These are phyloP conservation scores for Premnoplex brunnescens DNA, from an alignment of 2,797 vertebrate genomes.

Conservation along the genomic window DNA sequence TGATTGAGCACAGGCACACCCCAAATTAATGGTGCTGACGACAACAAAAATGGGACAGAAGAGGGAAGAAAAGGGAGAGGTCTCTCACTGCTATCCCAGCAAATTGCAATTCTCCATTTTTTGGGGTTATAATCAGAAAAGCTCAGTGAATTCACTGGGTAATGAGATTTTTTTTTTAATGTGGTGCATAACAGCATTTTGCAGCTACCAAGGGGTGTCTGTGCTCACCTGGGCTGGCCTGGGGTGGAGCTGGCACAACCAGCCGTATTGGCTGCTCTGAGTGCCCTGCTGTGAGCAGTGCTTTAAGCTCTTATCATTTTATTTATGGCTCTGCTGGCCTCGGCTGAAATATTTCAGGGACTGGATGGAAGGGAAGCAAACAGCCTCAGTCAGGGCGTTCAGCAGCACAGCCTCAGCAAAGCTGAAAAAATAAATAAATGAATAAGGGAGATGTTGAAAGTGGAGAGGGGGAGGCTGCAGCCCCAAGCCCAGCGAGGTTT, in stretches of 20 bases:
- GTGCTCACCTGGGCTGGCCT: neutral
- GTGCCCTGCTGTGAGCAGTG: neutral
- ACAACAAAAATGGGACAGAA: neutral
- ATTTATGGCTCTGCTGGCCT: conserved; percentile 21
- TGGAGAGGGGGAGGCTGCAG: neutral
- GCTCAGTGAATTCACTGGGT: too few species aligned
- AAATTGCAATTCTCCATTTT: neutral
- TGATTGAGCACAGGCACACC: neutral
- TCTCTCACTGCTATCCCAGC: neutral
- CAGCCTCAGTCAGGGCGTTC: neutral
- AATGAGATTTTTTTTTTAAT: neutral
- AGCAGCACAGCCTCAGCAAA: neutral
- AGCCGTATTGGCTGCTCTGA: fast-evolving
- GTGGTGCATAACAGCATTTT: neutral
- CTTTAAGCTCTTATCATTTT: neutral
- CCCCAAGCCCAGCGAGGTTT: neutral
- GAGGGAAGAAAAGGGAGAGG: neutral
- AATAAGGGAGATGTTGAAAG: neutral
- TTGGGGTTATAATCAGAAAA: neutral
- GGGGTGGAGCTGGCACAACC: neutral
- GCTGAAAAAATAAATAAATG: neutral
- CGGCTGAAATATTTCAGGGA: neutral
- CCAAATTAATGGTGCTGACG: neutral
- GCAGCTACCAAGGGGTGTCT: neutral
- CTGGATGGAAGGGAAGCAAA: neutral